Percentiles rank a stretch among this genome's conserved stretches.
Evolutionary conservation across 2,797 vertebrate genomes (phyloP).

Genomic region (Octomys mimax): DNA sequence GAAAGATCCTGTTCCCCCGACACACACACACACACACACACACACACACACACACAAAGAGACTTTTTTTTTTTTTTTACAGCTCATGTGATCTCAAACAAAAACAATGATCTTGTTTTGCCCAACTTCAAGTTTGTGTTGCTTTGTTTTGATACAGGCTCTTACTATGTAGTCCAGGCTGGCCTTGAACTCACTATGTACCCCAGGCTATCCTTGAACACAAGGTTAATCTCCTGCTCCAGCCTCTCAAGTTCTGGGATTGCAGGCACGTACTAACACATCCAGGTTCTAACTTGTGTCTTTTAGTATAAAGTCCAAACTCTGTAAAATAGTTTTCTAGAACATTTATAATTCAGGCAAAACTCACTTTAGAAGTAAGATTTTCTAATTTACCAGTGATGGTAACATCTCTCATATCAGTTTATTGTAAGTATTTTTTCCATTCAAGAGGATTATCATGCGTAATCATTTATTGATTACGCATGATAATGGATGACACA

Average conservation of each 20-base stretch:
- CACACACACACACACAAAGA: not conserved
- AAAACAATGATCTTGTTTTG: not conserved
- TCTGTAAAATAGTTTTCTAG: not conserved
- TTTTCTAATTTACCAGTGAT: not conserved
- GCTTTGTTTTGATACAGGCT: not conserved
- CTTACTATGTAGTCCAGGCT: not conserved
- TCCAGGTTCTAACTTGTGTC: not conserved
- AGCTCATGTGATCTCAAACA: not conserved
- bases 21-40: too few relatives aligned
- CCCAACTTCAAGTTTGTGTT: not conserved
- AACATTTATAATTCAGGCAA: not conserved
- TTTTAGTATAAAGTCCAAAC: not conserved
- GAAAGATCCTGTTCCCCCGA: too few relatives aligned
- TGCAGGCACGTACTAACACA: not conserved
- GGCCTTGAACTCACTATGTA: too few relatives aligned
- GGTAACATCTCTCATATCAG: not conserved
- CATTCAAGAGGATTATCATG: too few relatives aligned
- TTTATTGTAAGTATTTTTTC: not conserved
- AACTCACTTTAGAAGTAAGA: not conserved
- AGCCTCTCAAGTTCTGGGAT: not conserved
- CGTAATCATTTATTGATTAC: too few relatives aligned
- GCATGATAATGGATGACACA: too few relatives aligned
- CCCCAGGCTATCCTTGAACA: too few relatives aligned
- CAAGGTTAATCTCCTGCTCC: too few relatives aligned
- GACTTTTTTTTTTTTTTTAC: not conserved